These are phyloP conservation scores for Aradophagus sp. DNA, from an alignment of 1,140 invertebrate species.

Conservation along the genomic window DNA sequence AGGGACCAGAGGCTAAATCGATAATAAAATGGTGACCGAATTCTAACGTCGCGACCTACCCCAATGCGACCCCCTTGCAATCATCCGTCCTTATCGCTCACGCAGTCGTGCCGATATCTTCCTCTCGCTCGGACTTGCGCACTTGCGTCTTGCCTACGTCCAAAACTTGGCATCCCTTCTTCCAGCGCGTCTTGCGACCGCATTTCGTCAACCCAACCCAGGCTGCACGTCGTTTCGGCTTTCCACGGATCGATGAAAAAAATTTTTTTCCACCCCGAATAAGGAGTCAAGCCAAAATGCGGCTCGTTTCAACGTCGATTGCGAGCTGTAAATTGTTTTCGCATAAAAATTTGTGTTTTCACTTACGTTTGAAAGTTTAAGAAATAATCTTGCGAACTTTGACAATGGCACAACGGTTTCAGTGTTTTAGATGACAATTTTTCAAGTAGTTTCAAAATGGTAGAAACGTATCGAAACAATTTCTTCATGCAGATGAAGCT, in stretches of 20 bases:
- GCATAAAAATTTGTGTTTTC: no score
- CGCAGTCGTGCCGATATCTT: conserved; percentile 10
- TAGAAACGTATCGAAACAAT: no score
- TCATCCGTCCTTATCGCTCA: conserved; percentile 39
- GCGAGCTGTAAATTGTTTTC: no score
- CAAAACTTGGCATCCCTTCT: conserved; percentile 52
- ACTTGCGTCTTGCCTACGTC: conserved; percentile 34
- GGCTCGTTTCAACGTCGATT: no score
- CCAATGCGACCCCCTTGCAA: conserved; percentile 64
- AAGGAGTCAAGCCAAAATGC: no score
- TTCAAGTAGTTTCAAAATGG: no score
- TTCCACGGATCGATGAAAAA: conserved; percentile 49
- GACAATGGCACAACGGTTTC: no score
- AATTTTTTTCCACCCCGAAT: no score
- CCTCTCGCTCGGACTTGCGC: conserved; percentile 44
- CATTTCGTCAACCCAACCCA: conserved; percentile 48
- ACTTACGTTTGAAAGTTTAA: no score
- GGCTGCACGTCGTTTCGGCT: conserved; percentile 26
- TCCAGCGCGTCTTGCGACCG: conserved; percentile 47
- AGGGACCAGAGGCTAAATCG: conserved; percentile 63
- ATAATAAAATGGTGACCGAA: conserved; percentile 76
- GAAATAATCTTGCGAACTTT: no score
- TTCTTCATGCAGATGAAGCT: no score
- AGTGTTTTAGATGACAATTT: no score
- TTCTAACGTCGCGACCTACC: conserved; percentile 72